Percentiles rank a stretch among this genome's conserved stretches.
These are phyloP conservation scores for Climacteris rufus DNA, from an alignment of 2,113 vertebrate genomes.

Conservation along the genomic window DNA sequence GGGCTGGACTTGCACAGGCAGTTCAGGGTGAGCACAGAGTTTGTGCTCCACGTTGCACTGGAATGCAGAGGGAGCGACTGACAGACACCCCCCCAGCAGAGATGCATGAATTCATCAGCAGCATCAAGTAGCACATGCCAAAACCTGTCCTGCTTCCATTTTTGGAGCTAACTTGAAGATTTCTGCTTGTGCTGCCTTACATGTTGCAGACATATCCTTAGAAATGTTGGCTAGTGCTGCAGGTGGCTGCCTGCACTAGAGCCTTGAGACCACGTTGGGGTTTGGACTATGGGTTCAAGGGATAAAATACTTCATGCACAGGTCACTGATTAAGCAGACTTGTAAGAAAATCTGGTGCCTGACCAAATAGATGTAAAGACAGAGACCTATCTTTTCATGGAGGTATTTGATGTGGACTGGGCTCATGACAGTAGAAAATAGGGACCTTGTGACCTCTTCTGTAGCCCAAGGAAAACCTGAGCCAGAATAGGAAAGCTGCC, in stretches of 20 bases:
- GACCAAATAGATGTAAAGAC: background rate
- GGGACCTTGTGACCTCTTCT: background rate
- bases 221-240: background rate
- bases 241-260: background rate
- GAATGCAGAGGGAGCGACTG: background rate
- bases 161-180: background rate
- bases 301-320: background rate
- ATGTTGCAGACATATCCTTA: background rate
- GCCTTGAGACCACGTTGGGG: background rate
- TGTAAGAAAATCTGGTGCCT: background rate
- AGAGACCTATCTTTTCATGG: background rate
- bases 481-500: background rate
- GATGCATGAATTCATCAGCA: background rate
- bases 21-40: background rate
- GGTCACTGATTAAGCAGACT: background rate
- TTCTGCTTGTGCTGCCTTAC: background rate
- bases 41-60: background rate
- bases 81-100: accelerated
- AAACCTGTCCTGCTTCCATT: background rate
- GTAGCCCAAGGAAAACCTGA: background rate
- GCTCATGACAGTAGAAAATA: accelerated
- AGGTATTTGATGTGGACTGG: background rate
- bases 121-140: too few relatives aligned
- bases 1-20: accelerated
- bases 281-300: background rate